Conservation (phyloP, 2,113 vertebrate genomes). For the Odocoileus hemionus region DNA sequence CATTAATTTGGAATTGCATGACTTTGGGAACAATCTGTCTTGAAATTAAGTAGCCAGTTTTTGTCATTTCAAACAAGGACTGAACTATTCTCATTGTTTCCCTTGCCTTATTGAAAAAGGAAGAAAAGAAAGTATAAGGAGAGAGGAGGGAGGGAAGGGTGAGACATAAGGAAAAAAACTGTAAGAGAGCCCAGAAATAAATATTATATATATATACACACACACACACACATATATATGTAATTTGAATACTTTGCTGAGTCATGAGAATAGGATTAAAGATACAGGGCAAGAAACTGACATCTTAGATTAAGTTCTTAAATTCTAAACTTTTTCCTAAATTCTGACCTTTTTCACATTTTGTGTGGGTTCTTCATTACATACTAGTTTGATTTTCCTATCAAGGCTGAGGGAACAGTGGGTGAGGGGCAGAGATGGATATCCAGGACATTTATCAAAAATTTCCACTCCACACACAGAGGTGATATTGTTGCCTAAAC, state of each 20-base stretch:
- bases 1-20: not conserved
- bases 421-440: not conserved
- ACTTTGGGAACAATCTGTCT: not conserved
- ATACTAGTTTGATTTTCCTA: not conserved
- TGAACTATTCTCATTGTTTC: constrained; percentile 13
- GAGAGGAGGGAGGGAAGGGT: not conserved
- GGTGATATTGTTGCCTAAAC: not conserved
- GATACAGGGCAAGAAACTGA: not conserved
- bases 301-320: not conserved
- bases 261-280: not conserved
- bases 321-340: not conserved
- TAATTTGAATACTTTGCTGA: not conserved
- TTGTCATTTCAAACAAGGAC: constrained; percentile 16
- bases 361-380: not conserved
- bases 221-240: not conserved
- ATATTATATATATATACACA: not conserved
- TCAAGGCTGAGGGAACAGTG: not conserved
- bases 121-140: not conserved
- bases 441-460: not conserved
- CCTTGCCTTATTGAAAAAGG: not conserved
- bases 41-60: not conserved
- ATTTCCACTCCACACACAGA: not conserved
- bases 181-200: not conserved
- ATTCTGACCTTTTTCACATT: not conserved
- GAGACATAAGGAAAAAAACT: not conserved